Base-by-base conservation (phyloP, 1,140 invertebrate species). In the Listronotus oregonensis region DNA sequence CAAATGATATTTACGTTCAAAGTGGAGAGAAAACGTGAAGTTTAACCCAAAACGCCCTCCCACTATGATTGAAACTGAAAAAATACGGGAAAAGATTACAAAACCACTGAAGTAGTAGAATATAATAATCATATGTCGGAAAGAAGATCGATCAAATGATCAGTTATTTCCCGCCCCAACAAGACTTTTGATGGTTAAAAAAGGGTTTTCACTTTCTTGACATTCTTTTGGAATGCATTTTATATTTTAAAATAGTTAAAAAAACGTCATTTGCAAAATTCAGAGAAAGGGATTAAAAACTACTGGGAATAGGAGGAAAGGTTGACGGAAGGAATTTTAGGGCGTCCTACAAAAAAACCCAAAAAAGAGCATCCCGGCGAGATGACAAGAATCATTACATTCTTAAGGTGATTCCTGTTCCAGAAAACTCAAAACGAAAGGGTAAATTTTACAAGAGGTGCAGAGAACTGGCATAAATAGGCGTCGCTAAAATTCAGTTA, bases 11-110 rank as follows among this genome's bases (percentile, higher is more conserved):
- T 37, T 60, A 42, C 49, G 72, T 79, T 68, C 64, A 9, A 76
- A 76, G 44, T 78, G 76, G 75, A 72, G 69, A 27, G 76, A 80
- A 75, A 73, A 43, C 59, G 72, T 7, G 68, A 71, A 55, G 74
- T 77, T 10, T 10, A 6, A 10, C 6, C 31, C 27, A 66, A 12
- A 75, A 73, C 12, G 37, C 34, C 6, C 18, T 67, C 11, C 58
- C 67, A n/a, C 43, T 11, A 21, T 73, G 44, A 51, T 68, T 1
- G 50, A 71, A 31, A 39, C 59, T 12, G 34, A 8, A 32, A 74
- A 62, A 47, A 59, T 40, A 39, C 60, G 70, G 71, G 9, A 52
- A 42, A 49, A 15, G 46, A 64, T 32, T 17, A 49, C 44, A 17
- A 77, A 75, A 46, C 74, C 74, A 15, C 27, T 49, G 73, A 73